Evolutionary conservation across 2,797 vertebrate species (phyloP), one percentile per base, ranked within the genome.

Genomic region (Helarctos malayanus): DNA sequence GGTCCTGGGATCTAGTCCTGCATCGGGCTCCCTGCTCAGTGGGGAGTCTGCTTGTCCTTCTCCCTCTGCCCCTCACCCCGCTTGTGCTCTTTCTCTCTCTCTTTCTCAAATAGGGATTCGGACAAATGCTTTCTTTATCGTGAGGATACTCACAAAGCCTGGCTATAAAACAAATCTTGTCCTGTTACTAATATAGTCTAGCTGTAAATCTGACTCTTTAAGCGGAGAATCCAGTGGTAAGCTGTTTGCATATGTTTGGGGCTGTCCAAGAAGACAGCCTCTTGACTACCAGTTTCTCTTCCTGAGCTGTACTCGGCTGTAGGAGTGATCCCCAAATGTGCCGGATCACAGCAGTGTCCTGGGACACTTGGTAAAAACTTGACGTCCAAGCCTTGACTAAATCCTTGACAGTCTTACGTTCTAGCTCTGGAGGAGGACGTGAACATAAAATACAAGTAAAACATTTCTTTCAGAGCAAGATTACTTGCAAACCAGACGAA

Each of bases 141-240:
- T 96, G 98, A 82, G 98, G 97, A 98, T 93, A 81, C 73, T 81
- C 75, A 95, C 89, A 95, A 94, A 98, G 95, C 45, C 91, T 5
- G 75, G 89, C 93, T 59, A 18, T 10, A 29, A 88, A 59, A 27
- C 15, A 47, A 29, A 18, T 35, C 56, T n/a, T n/a, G 1, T 35
- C 25, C 38, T 38, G 0, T 23, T 32, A 41, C 29, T 45, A 45
- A 38, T 35, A 5, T 1, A 27, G 29, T 86, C 35, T n/a, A 63
- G 9, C 18, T 69, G 54, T 54, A 45, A 38, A 21, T 52, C 45
- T 21, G 69, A 12, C 5, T 41, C 45, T 12, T 19, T 27, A 13
- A 32, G 41, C 3, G 35, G 38, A 69, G 19, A 45, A 7, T 6
- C 12, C 0, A 6, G 15, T 7, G 23, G 65, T 12, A 7, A 32